phyloP scores from a whole-genome alignment of 2,797 vertebrate species.

The Cyclopterus lumpus region DNA sequence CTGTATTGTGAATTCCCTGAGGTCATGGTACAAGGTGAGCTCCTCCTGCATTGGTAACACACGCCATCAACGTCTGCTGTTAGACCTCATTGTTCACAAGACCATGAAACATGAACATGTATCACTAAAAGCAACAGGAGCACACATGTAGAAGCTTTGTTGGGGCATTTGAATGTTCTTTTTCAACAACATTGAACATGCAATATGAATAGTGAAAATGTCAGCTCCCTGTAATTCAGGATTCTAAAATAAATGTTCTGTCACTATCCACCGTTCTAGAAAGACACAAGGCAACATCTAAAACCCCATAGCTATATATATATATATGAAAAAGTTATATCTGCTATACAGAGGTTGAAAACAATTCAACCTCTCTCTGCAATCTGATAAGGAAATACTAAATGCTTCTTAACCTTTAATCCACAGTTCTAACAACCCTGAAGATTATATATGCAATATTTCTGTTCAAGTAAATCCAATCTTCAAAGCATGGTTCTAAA shows the following conservation, averaged over 20 bases:
- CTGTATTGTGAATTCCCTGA: background rate
- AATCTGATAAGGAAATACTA: background rate
- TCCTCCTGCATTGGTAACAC: background rate
- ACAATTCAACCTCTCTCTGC: background rate
- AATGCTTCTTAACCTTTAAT: too few species aligned
- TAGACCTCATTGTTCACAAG: background rate
- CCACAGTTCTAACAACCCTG: background rate
- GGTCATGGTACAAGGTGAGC: background rate
- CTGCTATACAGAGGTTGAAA: too few species aligned
- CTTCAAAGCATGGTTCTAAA: background rate
- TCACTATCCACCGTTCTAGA: background rate
- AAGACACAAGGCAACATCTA: background rate
- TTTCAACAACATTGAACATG: background rate
- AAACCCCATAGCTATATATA: too few species aligned
- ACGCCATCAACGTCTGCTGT: background rate
- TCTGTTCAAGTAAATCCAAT: background rate
- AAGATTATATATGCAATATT: background rate
- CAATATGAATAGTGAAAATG: background rate
- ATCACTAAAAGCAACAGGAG: background rate
- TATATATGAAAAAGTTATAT: too few species aligned
- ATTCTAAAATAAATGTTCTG: background rate
- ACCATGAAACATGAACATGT: background rate
- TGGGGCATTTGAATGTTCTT: background rate
- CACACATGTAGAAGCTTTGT: background rate
- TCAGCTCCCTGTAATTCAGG: too few species aligned